Evolutionary conservation across 2,888 invertebrate species (phyloP), one percentile per base, ranked within the genome.

Genomic region (Coenonympha glycerion): DNA sequence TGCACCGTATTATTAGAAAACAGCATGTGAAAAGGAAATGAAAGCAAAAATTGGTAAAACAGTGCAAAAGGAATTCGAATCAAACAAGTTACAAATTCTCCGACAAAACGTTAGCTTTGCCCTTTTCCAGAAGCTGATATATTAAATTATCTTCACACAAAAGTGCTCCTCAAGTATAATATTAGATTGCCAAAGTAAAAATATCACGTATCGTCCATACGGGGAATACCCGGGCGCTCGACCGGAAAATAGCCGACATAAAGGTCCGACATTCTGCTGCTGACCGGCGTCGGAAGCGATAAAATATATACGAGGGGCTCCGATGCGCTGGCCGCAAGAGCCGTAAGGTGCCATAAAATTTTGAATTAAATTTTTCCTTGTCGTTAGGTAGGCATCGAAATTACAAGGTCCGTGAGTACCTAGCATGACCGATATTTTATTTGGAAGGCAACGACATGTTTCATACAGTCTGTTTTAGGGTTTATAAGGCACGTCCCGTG

Each of bases 181-280:
- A 68, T 73, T 71, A 79, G 76, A 73, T 71, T 65, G 64, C 62
- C 64, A 64, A 60, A 65, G 68, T 73, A 76, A 80, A 80, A 82
- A 77, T 79, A 78, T 79, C 69, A 68, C 67, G 63, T 76, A 73
- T 73, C 74, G 66, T 64, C 72, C 71, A 74, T 77, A 76, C 70
- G 66, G 71, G 71, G 73, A 75, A 85, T 84, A 76, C 82, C 73
- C 69, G 82, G 68, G 74, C 79, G 70, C 66, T 73, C 73, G 69
- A 71, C 73, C 79, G 82, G 85, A 85, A 85, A 87, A 87, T 87
- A 78, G 81, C 76, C 76, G 77, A 78, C 80, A 81, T 83, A 80
- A 84, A 82, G 83, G 81, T 78, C 78, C 73, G 68, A 69, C 76
- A 73, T 76, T 72, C 73, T 76, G 78, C 64, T 64, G 64, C 64